Evolutionary conservation across 2,113 vertebrate genomes (phyloP), one percentile per base, ranked within the genome.

Genomic region (Sialia sialis): DNA sequence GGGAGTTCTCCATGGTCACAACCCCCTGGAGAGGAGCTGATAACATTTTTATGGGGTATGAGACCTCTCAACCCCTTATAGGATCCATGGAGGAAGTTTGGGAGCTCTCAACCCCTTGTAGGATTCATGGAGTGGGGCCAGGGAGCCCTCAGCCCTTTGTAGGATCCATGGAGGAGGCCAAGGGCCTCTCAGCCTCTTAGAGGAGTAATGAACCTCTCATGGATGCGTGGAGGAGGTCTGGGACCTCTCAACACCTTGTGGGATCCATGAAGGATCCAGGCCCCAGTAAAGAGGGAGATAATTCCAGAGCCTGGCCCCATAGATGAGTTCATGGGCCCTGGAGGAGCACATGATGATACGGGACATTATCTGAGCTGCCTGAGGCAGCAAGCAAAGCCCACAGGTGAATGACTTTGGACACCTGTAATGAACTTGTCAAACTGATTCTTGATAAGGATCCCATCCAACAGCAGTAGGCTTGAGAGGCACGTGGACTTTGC

Each of bases 291-390:
- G 46, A 60, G 23, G 11, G 29, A 48, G 48, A 36, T 36, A 30
- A 76, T 41, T 27, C 44, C 26, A 27, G 29, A 8, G 12, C 8
- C 1, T 3, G 13, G 30, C 17, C 27, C 30, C 1, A 9, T 29
- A 63, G 60, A n/a, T 0, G 21, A 48, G 25, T 13, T 81, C 25
- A 2, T 0, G 4, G 39, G 18, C 38, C 30, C n/a, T n/a, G 0
- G 1, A 60, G 56, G 8, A 82, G 27, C 36, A 48, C 1, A 0
- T 2, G 29, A 30, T n/a, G 29, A 36, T 7, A 20, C 3, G 2
- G 4, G 4, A 11, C 5, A 25, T 60, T 49, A 80, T 20, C n/a
- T 12, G 54, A 90, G 63, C 11, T 58, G 25, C 41, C n/a, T 0
- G 0, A 9, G n/a, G 41, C 70, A 20, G 39, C 3, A 4, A 68